Evolutionary conservation across 2,888 invertebrate species (phyloP), one percentile per base, ranked within the genome.

Genomic region (Cryptophagus acutangulus): DNA sequence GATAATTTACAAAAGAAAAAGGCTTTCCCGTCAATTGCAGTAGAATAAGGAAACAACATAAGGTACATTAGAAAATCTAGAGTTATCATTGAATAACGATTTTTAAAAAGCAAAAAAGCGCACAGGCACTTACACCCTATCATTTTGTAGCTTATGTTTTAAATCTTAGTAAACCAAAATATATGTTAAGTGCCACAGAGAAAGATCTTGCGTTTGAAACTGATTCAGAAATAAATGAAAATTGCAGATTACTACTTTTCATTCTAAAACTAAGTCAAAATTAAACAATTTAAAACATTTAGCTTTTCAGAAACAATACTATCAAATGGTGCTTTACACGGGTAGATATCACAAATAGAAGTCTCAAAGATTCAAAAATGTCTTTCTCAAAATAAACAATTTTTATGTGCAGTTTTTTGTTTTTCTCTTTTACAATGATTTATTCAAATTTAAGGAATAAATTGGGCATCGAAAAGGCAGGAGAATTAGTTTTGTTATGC

Each of bases 401-500:
- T 29, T 10, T 13, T 10, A 10, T 6, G 8, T 29, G 38, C 38
- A 12, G 18, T 26, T 31, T 13, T 38, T 5, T 38, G 25, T 38
- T 42, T 31, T 38, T 33, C 9, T 20, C 37, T 5, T 41, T 41
- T 17, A 34, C 36, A 10, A 10, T 38, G n/a, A 35, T 33, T 25
- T 38, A 46, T 25, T 39, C 37, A n/a, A 36, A 45, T 33, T 36
- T 41, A 28, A 24, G 41, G 40, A 45, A 47, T 18, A 35, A 30
- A 25, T 33, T 47, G 30, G 41, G 39, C 17, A 17, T 36, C n/a
- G 44, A 42, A 28, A 47, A 39, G 30, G 37, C 39, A 15, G 41
- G 36, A 35, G 45, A 41, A 45, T 39, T 41, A 28, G 44, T 42
- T n/a, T 36, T 34, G 16, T 20, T 46, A 17, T 43, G 38, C 26